phyloP scores from a whole-genome alignment of 2,113 vertebrate genomes.

The Nansenia antarctica region DNA sequence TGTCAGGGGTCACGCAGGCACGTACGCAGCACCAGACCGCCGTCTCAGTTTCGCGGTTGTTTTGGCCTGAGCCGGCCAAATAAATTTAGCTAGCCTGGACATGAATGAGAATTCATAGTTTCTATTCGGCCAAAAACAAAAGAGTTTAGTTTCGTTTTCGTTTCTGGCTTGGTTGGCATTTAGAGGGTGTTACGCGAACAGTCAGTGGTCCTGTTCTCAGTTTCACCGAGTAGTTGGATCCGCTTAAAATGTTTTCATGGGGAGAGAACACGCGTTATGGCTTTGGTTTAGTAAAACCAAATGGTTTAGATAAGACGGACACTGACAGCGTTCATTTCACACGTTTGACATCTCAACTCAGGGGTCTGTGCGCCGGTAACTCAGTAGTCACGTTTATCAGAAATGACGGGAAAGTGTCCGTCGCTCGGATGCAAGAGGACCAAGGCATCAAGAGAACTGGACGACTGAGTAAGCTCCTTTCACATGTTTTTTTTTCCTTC shows the following conservation, averaged over 20 bases:
- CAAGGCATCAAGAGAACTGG: not conserved
- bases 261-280: slow-evolving; percentile 1
- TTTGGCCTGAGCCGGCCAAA: too few relatives aligned
- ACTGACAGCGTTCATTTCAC: not conserved
- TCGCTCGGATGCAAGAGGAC: not conserved
- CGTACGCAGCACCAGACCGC: too few relatives aligned
- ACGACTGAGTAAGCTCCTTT: not conserved
- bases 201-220: too few relatives aligned
- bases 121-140: too few relatives aligned
- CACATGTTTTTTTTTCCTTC: not conserved
- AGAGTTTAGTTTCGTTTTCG: too few relatives aligned
- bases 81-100: too few relatives aligned
- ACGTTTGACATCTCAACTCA: not conserved
- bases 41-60: too few relatives aligned
- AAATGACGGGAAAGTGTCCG: not conserved
- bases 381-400: not conserved
- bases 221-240: not conserved
- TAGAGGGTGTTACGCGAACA: too few relatives aligned
- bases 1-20: too few relatives aligned
- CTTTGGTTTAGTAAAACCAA: not conserved
- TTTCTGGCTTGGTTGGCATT: too few relatives aligned
- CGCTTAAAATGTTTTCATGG: slow-evolving; percentile 17
- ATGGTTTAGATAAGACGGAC: not conserved
- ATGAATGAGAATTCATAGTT: too few relatives aligned
- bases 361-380: not conserved